Evolutionary conservation across 2,888 invertebrate species (phyloP).

Genomic region (Sarcophaga variegata): DNA sequence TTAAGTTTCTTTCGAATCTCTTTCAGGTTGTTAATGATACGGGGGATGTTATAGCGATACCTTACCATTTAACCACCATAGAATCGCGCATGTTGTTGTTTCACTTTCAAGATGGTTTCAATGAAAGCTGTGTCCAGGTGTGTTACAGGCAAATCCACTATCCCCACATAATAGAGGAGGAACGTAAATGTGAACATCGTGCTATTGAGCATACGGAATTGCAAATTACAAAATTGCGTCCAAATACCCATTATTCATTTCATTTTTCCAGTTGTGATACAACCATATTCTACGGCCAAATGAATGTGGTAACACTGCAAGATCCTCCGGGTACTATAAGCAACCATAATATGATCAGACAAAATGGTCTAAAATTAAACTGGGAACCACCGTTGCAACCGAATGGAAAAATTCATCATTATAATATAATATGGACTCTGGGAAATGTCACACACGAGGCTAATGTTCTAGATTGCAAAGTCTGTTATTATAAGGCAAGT

Average conservation of each 20-base stretch:
- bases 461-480: conserved; percentile 77
- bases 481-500: conserved; percentile 77
- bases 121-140: conserved; percentile 77
- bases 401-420: conserved; percentile 80
- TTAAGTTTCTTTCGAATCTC: background rate
- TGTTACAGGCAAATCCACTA: conserved; percentile 76
- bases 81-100: conserved; percentile 80
- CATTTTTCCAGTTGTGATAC: conserved; percentile 78
- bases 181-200: conserved; percentile 75
- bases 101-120: conserved; percentile 76
- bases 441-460: conserved; percentile 79
- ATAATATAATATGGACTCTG: conserved; percentile 79
- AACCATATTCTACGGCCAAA: conserved; percentile 77
- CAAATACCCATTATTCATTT: conserved; percentile 77
- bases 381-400: conserved; percentile 81
- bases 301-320: conserved; percentile 78
- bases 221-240: conserved; percentile 75
- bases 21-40: conserved; percentile 79
- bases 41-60: conserved; percentile 76
- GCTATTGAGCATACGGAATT: conserved; percentile 76
- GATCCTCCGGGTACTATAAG: conserved; percentile 81
- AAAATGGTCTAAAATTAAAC: conserved; percentile 78
- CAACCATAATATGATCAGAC: conserved; percentile 77
- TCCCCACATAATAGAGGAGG: conserved; percentile 75
- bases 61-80: conserved; percentile 76